Percentiles rank a stretch among this genome's conserved stretches.
These are phyloP conservation scores for Hoplias malabaricus DNA, from an alignment of 2,113 vertebrate genomes.

Conservation along the genomic window DNA sequence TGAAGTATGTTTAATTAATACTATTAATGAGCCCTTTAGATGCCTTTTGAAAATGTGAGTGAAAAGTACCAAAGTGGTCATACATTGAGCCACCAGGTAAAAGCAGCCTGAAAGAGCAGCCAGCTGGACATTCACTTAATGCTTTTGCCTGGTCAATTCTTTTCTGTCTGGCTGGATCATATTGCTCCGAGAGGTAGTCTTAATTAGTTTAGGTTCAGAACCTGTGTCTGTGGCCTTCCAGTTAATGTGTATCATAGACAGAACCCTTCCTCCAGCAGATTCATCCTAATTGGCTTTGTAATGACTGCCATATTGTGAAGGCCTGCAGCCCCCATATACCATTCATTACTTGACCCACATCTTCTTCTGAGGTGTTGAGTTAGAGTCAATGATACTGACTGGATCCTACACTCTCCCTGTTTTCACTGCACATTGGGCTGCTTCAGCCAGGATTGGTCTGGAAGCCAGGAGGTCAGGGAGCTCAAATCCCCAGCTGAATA, in stretches of 20 bases:
- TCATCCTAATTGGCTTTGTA: slow-evolving; percentile 15
- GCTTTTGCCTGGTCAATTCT: neutral
- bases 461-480: neutral
- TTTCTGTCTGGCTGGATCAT: slow-evolving; percentile 11
- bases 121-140: neutral
- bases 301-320: slow-evolving; percentile 14
- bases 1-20: slow-evolving; percentile 22
- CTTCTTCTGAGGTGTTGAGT: neutral
- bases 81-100: neutral
- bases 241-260: neutral
- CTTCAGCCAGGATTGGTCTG: neutral
- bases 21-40: slow-evolving; percentile 6
- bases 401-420: neutral
- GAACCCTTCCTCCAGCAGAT: neutral
- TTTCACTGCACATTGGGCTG: neutral
- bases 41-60: neutral
- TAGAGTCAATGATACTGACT: neutral
- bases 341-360: slow-evolving; percentile 3
- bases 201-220: slow-evolving; percentile 13
- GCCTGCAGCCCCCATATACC: neutral
- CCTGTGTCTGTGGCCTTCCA: neutral
- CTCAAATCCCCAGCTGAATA: slow-evolving; percentile 16
- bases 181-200: slow-evolving; percentile 10
- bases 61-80: neutral
- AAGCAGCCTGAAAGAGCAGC: neutral